These are phyloP conservation scores for Acipenser ruthenus DNA, from an alignment of 2,797 vertebrate species.

Conservation along the genomic window DNA sequence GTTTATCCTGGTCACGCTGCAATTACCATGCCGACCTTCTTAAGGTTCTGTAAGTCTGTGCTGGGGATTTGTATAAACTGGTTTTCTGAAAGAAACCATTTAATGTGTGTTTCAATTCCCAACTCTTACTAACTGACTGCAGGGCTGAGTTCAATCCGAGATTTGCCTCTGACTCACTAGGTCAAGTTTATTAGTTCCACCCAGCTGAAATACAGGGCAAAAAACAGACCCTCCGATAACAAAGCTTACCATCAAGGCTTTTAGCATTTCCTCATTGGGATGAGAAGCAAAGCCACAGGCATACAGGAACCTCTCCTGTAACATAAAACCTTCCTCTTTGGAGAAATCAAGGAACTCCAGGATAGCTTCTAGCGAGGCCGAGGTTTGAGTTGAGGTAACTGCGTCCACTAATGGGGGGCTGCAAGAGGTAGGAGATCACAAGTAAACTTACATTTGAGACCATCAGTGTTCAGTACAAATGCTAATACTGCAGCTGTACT, in stretches of 20 bases:
- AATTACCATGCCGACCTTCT: too few relatives aligned
- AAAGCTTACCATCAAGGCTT: constrained; percentile 74
- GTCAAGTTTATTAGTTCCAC: too few relatives aligned
- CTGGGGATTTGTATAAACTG: too few relatives aligned
- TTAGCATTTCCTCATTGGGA: constrained; percentile 76
- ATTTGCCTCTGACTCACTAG: too few relatives aligned
- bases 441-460: neutral
- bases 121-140: too few relatives aligned
- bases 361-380: constrained; percentile 76
- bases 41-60: too few relatives aligned
- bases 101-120: too few relatives aligned
- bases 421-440: constrained; percentile 14
- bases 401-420: constrained; percentile 92
- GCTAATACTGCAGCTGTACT: constrained; percentile 32
- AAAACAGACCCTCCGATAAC: too few relatives aligned
- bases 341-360: constrained; percentile 88
- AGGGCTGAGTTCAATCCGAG: too few relatives aligned
- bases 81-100: too few relatives aligned
- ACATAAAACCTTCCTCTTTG: constrained; percentile 59
- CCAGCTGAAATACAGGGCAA: too few relatives aligned
- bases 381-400: constrained; percentile 82
- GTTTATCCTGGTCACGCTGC: too few relatives aligned
- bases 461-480: neutral
- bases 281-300: constrained; percentile 90
- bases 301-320: constrained; percentile 93